Base-by-base conservation (phyloP, 2,888 invertebrate species). In the Amiota minor region DNA sequence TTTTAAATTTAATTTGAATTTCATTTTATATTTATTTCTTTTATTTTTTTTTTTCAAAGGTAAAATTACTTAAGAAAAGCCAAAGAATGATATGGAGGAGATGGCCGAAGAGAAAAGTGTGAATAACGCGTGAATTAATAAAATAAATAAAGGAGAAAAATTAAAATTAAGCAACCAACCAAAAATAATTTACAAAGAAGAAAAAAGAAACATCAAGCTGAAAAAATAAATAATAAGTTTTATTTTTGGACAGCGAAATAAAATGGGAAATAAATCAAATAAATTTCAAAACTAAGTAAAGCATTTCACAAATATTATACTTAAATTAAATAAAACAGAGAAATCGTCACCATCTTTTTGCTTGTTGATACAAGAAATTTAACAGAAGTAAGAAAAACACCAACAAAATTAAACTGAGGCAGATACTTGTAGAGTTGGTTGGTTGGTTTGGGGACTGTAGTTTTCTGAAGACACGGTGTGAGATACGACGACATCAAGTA, bases 251-350 rank as follows among this genome's bases (percentile, higher is more conserved):
- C 80, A 74, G 77, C 78, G 79, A 77, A 77, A 20, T 20, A 68
- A 50, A 56, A 56, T 35, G 56, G 53, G 78, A 85, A 79, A 82
- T 85, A 81, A 83, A 86, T 83, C 84, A 85, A 80, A 82, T 69
- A 69, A 74, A 73, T 56, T 71, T 45, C 20, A 65, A 68, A 71
- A 75, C 73, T 78, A 71, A 75, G 76, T 76, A 75, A 59, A 72
- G 67, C 74, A 55, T 64, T 0, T 65, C 18, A 12, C 65, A 65
- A 65, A 65, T 65, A 65, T 20, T 65, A 65, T 65, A 65, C 49
- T 65, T 65, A 61, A 68, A 75, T 73, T 78, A 71, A 74, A 77
- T 76, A 75, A 55, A 12, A 18, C 59, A 10, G 35, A 12, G 20
- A 59, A 59, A 59, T 59, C 59, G 16, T 59, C 20, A 59, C 11